Evolutionary conservation across 2,113 vertebrate species (phyloP).

Genomic region (Aramus guarauna): DNA sequence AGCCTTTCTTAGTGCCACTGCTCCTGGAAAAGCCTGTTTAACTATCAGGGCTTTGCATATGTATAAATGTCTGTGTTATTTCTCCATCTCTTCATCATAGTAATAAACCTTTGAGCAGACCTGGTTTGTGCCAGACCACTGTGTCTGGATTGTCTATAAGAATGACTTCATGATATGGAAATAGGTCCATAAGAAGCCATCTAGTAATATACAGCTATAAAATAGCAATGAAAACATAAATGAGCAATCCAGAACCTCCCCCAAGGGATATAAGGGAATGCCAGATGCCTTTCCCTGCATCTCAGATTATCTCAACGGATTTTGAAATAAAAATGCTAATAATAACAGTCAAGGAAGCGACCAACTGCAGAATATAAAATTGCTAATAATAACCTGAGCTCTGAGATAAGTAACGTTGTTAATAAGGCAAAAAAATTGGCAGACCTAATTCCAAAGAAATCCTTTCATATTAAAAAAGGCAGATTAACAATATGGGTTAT

Average conservation of each 20-base stretch:
- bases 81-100: not conserved
- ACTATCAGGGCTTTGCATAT: not conserved
- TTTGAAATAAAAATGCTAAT: conserved; percentile 10
- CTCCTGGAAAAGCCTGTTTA: not conserved
- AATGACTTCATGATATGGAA: not conserved
- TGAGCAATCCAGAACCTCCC: not conserved
- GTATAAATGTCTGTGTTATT: not conserved
- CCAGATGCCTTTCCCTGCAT: not conserved
- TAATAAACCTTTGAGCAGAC: not conserved
- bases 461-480: not conserved
- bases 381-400: not conserved
- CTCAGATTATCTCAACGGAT: not conserved
- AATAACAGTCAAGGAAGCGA: not conserved
- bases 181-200: not conserved
- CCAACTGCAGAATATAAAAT: not conserved
- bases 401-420: not conserved
- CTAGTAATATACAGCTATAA: not conserved
- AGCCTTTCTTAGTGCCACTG: not conserved
- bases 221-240: conserved; percentile 12
- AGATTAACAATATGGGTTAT: not conserved
- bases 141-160: not conserved
- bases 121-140: not conserved
- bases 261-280: not conserved
- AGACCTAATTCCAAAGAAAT: not conserved
- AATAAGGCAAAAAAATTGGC: not conserved